A percentile compares a stretch with the other conserved stretches of the same genome.
Evolutionary conservation across 2,797 vertebrate genomes (phyloP).

Genomic region (Bradypus variegatus): DNA sequence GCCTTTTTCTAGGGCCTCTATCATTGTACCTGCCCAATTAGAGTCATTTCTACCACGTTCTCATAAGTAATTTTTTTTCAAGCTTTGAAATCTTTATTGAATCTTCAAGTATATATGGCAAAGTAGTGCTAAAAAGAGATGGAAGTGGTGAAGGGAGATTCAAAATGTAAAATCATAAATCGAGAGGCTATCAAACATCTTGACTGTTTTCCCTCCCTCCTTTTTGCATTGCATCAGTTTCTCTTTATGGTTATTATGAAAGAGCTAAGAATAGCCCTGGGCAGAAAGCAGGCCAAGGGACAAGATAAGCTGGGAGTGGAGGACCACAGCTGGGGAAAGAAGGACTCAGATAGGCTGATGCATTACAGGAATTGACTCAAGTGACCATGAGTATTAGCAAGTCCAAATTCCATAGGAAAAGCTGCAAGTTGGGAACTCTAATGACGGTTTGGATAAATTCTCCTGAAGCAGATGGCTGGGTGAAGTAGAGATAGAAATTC

Average conservation of each 20-base stretch:
- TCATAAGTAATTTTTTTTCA: not conserved
- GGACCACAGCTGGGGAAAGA: not conserved
- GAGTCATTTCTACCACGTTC: not conserved
- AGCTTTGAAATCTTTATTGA: not conserved
- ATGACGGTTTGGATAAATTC: too few species aligned
- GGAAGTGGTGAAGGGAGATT: not conserved
- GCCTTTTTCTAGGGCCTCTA: not conserved
- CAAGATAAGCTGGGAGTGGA: not conserved
- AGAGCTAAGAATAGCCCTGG: not conserved
- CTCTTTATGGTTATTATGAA: not conserved
- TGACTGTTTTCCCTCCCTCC: not conserved
- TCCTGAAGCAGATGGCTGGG: too few species aligned
- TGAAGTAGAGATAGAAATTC: too few species aligned
- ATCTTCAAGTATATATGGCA: not conserved
- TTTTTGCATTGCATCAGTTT: not conserved
- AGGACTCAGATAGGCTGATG: not conserved
- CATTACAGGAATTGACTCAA: too few species aligned
- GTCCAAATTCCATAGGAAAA: too few species aligned
- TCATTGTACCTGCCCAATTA: not conserved
- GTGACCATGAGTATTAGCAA: too few species aligned
- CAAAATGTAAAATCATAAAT: not conserved
- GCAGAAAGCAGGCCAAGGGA: not conserved
- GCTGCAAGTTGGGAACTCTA: too few species aligned
- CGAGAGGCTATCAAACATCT: not conserved
- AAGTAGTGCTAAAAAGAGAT: not conserved